Evolutionary conservation across 2,113 vertebrate species (phyloP), one percentile per base, ranked within the genome.

Genomic region (Plectropomus leopardus): DNA sequence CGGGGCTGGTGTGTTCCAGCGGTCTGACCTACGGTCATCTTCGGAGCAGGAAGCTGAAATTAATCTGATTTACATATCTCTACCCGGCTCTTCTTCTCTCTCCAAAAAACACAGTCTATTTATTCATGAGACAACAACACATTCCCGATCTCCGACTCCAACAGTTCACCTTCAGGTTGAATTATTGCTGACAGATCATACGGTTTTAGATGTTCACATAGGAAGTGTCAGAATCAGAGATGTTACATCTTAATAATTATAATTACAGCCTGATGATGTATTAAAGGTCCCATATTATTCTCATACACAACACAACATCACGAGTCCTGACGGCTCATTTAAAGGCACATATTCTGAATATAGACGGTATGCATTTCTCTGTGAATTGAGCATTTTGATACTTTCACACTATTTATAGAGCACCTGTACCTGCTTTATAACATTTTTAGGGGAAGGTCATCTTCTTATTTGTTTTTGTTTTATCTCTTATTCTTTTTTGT

Each of bases 61-160:
- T 14, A 80, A 81, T 80, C 69, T 40, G 34, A 72, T 83, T 87
- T 77, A 24, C 74, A 79, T 72, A 59, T 34, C 14, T 11, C 6
- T 51, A 23, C 58, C 16, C 2, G 0, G 63, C 48, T 13, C 10
- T 42, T 70, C 16, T 34, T 65, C 7, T 19, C 17, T 11, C 21
- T 11, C 40, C 30, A 11, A 13, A 10, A 28, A 34, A 63, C 54
- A 58, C 16, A 19, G 50, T 30, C 6, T 40, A 13, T 63, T n/a
- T 47, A 17, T 55, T 48, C 19, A 17, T 40, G 26, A 58, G 26
- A 32, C 4, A 1, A 32, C 4, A 1, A 4, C 24, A 21, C 26
- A n/a, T n/a, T 13, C 17, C 17, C 32, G 61, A 47, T 32, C 9
- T 30, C 40, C 3, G 16, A 17, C 70, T 34, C 3, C 13, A 32